Conservation (phyloP, 1,140 invertebrate genomes). For the Trachymyrmex septentrionalis region DNA sequence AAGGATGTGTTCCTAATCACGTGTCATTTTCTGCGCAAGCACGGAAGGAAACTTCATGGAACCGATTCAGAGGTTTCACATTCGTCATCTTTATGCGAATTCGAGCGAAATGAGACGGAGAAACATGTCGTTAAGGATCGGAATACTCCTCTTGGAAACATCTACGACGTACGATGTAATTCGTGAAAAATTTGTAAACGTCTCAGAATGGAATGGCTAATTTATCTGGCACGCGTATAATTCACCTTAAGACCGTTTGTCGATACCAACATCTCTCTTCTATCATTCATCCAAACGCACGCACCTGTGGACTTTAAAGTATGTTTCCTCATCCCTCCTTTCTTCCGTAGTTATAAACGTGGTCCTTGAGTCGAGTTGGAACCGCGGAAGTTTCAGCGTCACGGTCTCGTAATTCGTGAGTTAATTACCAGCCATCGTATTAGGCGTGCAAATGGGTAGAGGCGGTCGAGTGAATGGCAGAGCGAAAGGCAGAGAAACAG, state of each 20-base stretch:
- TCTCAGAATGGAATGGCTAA: background rate
- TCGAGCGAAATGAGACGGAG: background rate
- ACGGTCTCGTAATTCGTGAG: slow-evolving; percentile 61
- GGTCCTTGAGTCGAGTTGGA: slow-evolving; percentile 37
- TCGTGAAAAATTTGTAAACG: background rate
- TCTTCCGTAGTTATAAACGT: slow-evolving; percentile 41
- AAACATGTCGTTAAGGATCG: background rate
- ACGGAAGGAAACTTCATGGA: background rate
- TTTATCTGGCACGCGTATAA: background rate
- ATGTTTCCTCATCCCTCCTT: background rate
- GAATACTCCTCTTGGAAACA: background rate
- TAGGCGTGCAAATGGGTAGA: slow-evolving; percentile 32
- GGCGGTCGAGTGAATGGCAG: slow-evolving; percentile 9
- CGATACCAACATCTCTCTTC: background rate
- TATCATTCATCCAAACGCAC: background rate
- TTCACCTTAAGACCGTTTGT: background rate
- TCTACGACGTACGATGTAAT: background rate
- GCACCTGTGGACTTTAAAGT: slow-evolving; percentile 39
- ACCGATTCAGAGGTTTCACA: background rate
- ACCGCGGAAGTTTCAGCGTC: slow-evolving; percentile 41
- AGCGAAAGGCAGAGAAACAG: background rate
- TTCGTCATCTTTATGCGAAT: background rate
- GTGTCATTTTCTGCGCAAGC: background rate
- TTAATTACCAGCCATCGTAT: slow-evolving; percentile 65
- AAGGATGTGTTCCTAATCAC: background rate